Conservation (phyloP, 2,113 vertebrate genomes). For the Osmerus eperlanus region DNA sequence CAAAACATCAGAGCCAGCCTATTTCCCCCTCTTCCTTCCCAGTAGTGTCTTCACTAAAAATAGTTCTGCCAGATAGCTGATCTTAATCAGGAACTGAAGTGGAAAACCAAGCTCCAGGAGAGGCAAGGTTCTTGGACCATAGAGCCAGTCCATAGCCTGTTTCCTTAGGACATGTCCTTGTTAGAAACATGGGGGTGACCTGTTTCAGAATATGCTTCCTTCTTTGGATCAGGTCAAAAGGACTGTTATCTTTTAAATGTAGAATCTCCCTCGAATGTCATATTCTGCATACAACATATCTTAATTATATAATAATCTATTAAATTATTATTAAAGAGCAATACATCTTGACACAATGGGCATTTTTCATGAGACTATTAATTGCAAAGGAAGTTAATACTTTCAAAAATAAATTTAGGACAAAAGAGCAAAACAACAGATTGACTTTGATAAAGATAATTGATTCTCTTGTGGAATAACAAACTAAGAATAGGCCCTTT, state of each 20-base stretch:
- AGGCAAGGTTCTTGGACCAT: slow-evolving; percentile 33
- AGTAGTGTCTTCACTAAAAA: slow-evolving; percentile 49
- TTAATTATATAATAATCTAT: too few relatives aligned
- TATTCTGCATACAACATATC: too few relatives aligned
- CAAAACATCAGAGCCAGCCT: slow-evolving; percentile 12
- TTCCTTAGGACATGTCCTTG: not conserved
- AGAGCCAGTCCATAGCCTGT: slow-evolving; percentile 11
- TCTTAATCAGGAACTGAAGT: slow-evolving; percentile 50
- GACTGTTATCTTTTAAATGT: too few relatives aligned
- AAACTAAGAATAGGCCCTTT: not conserved
- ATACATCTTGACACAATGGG: too few relatives aligned
- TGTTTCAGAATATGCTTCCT: not conserved
- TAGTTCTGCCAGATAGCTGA: slow-evolving; percentile 57
- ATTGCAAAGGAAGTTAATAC: too few relatives aligned
- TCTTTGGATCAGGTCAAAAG: too few relatives aligned
- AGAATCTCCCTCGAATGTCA: too few relatives aligned
- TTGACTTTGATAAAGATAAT: too few relatives aligned
- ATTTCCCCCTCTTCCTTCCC: slow-evolving; percentile 1
- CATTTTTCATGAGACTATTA: too few relatives aligned
- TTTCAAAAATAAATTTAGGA: not conserved
- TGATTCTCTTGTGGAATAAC: not conserved
- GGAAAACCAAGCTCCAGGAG: slow-evolving; percentile 12
- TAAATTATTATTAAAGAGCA: too few relatives aligned
- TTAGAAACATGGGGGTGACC: not conserved
- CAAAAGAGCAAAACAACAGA: too few relatives aligned